Evolutionary conservation across 2,888 invertebrate genomes (phyloP).

Genomic region (Dryadula phaetusa): DNA sequence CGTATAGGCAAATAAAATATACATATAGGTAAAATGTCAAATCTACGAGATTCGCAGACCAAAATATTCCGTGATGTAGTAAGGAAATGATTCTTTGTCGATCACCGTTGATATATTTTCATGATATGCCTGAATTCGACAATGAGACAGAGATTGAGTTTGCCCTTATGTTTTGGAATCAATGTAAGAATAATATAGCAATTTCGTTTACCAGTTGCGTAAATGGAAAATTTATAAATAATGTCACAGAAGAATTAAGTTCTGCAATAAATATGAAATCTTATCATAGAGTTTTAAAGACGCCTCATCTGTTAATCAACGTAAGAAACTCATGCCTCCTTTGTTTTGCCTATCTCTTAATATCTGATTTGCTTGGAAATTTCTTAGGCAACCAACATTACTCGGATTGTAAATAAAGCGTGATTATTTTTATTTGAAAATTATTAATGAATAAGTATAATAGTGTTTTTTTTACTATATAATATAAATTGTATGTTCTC

Average conservation of each 20-base stretch:
- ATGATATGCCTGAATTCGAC: neutral
- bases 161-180: neutral
- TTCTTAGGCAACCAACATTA: no score
- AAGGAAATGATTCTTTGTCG: no score
- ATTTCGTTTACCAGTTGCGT: neutral
- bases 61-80: neutral
- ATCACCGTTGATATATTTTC: neutral
- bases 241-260: neutral
- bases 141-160: neutral
- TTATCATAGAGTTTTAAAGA: no score
- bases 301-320: no score
- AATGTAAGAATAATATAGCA: neutral
- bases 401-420: no score
- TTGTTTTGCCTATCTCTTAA: no score
- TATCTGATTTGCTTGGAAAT: no score
- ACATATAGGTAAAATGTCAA: neutral
- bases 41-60: neutral
- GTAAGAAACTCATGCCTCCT: no score
- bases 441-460: no score
- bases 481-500: conserved; percentile 52
- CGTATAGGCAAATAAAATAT: neutral
- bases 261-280: neutral
- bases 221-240: neutral
- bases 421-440: no score
- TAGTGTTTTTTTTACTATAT: no score